A percentile compares a stretch with the other conserved stretches of the same genome.
These are phyloP conservation scores for Gadopsis bispinosus DNA, from an alignment of 2,797 vertebrate genomes.

Conservation along the genomic window DNA sequence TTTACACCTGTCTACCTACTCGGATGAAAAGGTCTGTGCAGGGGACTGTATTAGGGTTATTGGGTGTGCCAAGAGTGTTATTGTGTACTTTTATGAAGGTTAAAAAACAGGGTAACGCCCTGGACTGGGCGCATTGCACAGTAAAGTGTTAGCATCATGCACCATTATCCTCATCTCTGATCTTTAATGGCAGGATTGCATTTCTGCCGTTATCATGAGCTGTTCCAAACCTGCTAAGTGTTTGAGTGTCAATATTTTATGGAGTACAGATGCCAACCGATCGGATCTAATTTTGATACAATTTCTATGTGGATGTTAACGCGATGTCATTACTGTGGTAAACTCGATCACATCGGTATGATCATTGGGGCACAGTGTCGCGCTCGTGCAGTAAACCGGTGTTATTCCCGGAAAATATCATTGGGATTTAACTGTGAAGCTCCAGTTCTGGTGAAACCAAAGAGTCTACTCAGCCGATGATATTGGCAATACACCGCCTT, in stretches of 20 bases:
- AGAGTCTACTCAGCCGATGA: neutral
- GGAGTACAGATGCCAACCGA: neutral
- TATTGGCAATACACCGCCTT: neutral
- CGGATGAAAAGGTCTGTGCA: neutral
- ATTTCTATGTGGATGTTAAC: neutral
- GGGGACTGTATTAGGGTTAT: neutral
- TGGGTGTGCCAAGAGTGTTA: neutral
- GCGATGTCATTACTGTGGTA: neutral
- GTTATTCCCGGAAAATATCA: neutral
- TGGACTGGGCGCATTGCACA: neutral
- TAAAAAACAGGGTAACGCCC: neutral
- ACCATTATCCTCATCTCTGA: slow-evolving; percentile 7
- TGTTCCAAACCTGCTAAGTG: neutral
- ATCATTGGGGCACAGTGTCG: neutral
- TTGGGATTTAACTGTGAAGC: no score
- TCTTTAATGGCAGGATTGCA: neutral
- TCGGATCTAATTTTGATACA: neutral
- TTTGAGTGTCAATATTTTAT: neutral
- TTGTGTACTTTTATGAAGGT: slow-evolving; percentile 8
- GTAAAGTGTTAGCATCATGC: slow-evolving; percentile 15
- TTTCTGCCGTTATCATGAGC: neutral
- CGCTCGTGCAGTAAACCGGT: neutral
- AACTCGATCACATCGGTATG: neutral
- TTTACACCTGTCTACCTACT: neutral
- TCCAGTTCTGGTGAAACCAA: neutral